Base-by-base conservation (phyloP, 2,113 vertebrate genomes). In the Leucopternis melanops region DNA sequence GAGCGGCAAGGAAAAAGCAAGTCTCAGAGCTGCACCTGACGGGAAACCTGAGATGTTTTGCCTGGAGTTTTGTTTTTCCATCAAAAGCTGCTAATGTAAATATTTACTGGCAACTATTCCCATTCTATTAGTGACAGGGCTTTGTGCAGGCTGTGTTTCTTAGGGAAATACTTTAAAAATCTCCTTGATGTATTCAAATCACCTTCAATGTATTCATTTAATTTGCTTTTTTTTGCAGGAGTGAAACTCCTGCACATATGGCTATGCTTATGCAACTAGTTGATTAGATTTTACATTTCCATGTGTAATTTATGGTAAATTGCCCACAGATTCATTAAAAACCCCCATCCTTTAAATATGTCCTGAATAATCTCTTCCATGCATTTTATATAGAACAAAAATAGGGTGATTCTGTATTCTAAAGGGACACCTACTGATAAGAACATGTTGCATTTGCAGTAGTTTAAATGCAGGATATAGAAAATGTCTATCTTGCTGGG, bases 241-340 rank as follows among this genome's bases (percentile, higher is more conserved):
- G 31, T 58, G 55, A 72, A 83, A 86, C 69, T 95, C 92, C 74
- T 70, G 91, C 95, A 75, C 93, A 93, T 96, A 89, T 95, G 96
- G 87, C 69, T 97, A 34, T 90, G 88, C 92, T 95, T 93, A 88
- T 74, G 81, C 90, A 92, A 80, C 59, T 58, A 65, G 34, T 94
- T 94, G 95, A 97, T 97, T 97, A 94, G 89, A 75, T 95, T 95
- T 96, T 95, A 89, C 69, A 93, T 97, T 96, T 96, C 94, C 92
- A 93, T 94, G 78, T 86, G 70, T 92, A 95, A 95, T 97, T 95
- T 95, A 95, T 90, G 80, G 59, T 69, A 93, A 96, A 95, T 92
- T 96, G 82, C 92, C 92, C 57, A 88, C 57, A 69, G 94, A 95
- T 75, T 94, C 81, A 81, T 96, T 86, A 66, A 92, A 42, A 59